Conservation (phyloP, 2,113 vertebrate species). For the Festucalex cinctus region DNA sequence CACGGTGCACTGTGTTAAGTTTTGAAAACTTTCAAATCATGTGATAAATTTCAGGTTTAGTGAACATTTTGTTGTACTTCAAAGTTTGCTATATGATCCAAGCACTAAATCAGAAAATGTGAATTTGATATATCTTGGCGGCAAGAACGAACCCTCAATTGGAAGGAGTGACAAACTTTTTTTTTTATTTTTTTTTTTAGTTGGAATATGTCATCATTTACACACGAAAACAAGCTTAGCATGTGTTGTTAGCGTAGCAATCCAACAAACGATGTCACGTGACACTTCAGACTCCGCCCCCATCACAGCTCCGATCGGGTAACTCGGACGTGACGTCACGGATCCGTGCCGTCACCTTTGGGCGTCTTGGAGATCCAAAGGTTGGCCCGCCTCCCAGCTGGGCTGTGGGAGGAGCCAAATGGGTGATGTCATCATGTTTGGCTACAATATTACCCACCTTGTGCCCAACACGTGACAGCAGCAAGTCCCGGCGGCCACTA, state of each 20-base stretch:
- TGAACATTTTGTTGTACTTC: too few relatives aligned
- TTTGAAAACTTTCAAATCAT: too few relatives aligned
- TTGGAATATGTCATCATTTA: too few relatives aligned
- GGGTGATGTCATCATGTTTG: neutral
- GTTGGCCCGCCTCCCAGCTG: constrained; percentile 80
- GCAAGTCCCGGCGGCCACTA: constrained; percentile 92
- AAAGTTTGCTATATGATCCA: too few relatives aligned
- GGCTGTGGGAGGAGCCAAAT: constrained; percentile 61
- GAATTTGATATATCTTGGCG: too few relatives aligned
- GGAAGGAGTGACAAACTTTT: too few relatives aligned
- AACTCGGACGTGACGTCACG: neutral
- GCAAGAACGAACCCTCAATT: too few relatives aligned
- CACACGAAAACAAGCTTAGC: too few relatives aligned
- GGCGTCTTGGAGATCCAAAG: constrained; percentile 90
- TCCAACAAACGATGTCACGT: neutral
- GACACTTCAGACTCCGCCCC: neutral
- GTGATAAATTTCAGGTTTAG: too few relatives aligned
- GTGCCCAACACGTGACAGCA: constrained; percentile 91
- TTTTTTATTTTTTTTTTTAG: too few relatives aligned
- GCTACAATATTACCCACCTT: constrained; percentile 59
- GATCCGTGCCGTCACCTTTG: constrained; percentile 85
- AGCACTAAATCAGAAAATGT: neutral
- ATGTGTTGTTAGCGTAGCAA: neutral
- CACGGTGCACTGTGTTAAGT: too few relatives aligned
- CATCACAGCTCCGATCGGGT: neutral